Base-by-base conservation (phyloP, 2,888 invertebrate genomes). In the Lymantria monacha region DNA sequence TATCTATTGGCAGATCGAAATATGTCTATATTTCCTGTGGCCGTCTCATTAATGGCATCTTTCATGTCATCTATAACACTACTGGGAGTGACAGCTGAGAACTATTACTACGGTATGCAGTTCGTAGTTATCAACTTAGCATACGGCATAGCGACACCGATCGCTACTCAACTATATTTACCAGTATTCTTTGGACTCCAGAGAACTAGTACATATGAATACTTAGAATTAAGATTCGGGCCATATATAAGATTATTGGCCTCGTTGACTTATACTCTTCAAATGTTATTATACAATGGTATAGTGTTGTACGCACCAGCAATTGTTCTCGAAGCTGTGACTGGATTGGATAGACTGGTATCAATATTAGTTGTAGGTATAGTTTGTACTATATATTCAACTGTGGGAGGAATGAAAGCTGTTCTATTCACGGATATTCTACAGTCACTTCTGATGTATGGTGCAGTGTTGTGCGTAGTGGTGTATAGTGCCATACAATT, bases 291-390 rank as follows among this genome's bases (percentile, higher is more conserved):
- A 14, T 97, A 97, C 69, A 97, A 96, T 92, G 96, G 98, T 0
- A 96, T 99, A 66, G 98, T 98, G 13, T 85, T 99, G 9, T 99
- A 97, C 81, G 98, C 98, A 0, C 98, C 99, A 1, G 96, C 98
- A 0, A 91, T 99, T 61, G 98, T 98, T 0, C 81, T 99, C 14
- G 96, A 96, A 80, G 94, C 98, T 1, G 95, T 97, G 30, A 97
- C 97, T 0, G 96, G 96, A 11, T 85, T 97, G 9, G 93, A 94
- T 55, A 93, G 94, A 83, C 79, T 93, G 30, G 89, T 93, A 59
- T 96, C 97, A 0, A 95, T 97, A 61, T 78, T 97, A 50, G 92
- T 93, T 0, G 94, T 96, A 49, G 96, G 95, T 1, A 73, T 95
- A 43, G 96, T 95, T 3, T 97, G 97, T 75, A 96, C 97, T 0